Percentiles rank a stretch among this genome's conserved stretches.
Evolutionary conservation across 2,888 invertebrate genomes (phyloP).

Genomic region (Pyrrhopygopsis socrates): DNA sequence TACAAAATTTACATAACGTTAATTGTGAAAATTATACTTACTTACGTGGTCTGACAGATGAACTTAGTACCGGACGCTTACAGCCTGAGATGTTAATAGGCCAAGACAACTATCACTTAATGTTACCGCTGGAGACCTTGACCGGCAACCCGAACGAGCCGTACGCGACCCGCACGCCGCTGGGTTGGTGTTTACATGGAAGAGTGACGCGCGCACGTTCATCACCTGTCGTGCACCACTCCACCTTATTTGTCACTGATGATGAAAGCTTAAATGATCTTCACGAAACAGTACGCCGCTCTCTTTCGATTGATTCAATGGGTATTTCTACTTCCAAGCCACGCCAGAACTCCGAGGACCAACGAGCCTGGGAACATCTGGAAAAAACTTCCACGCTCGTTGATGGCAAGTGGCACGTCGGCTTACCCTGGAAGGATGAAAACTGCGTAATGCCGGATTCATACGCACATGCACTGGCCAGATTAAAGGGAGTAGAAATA

Average conservation of each 20-base stretch:
- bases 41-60: too few species aligned
- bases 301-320: too few species aligned
- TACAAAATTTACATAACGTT: too few species aligned
- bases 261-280: background rate
- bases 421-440: slow-evolving; percentile 80
- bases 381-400: too few species aligned
- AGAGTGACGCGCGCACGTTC: background rate
- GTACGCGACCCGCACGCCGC: slow-evolving; percentile 3
- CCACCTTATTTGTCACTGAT: too few species aligned
- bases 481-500: background rate
- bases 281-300: too few species aligned
- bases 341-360: background rate
- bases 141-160: slow-evolving; percentile 23
- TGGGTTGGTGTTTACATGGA: slow-evolving; percentile 39
- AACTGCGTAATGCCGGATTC: slow-evolving; percentile 44
- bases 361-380: background rate
- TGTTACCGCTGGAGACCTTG: slow-evolving; percentile 75
- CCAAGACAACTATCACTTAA: slow-evolving; percentile 84
- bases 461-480: background rate
- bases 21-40: too few species aligned
- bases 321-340: background rate
- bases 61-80: too few species aligned
- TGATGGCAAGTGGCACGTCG: slow-evolving; percentile 74
- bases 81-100: slow-evolving; percentile 74
- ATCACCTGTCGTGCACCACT: too few species aligned